phyloP scores from a whole-genome alignment of 2,113 vertebrate species.

The Cepphus grylle region DNA sequence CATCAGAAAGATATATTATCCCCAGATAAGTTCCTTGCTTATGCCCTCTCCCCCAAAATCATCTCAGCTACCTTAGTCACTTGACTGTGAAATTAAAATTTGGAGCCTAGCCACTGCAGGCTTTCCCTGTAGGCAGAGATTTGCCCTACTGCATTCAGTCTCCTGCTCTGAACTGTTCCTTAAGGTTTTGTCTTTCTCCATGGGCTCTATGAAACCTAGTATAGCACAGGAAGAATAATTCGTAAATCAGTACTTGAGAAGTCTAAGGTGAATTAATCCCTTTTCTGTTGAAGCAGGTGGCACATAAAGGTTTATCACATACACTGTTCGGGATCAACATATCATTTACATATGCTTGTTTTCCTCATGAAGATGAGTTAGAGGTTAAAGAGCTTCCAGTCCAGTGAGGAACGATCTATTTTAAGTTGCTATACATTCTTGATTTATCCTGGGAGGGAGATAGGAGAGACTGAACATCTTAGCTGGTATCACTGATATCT shows the following conservation, averaged over 20 bases:
- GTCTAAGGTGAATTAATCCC: too few species aligned
- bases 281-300: background rate
- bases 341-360: background rate
- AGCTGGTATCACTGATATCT: background rate
- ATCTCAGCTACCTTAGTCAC: background rate
- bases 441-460: background rate
- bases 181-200: background rate
- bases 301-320: background rate
- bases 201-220: background rate
- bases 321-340: background rate
- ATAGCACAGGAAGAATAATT: background rate
- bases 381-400: background rate
- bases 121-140: background rate
- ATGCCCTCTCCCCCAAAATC: background rate
- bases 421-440: background rate
- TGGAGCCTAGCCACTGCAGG: background rate
- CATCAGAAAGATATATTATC: background rate
- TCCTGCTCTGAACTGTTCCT: background rate
- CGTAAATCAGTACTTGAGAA: background rate
- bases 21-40: background rate
- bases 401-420: background rate
- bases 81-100: background rate
- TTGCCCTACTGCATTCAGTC: background rate
- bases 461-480: background rate
- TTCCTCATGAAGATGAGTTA: background rate